Percentiles rank a stretch among this genome's conserved stretches.
Evolutionary conservation across 2,113 vertebrate species (phyloP).

Genomic region (Ictalurus punctatus): DNA sequence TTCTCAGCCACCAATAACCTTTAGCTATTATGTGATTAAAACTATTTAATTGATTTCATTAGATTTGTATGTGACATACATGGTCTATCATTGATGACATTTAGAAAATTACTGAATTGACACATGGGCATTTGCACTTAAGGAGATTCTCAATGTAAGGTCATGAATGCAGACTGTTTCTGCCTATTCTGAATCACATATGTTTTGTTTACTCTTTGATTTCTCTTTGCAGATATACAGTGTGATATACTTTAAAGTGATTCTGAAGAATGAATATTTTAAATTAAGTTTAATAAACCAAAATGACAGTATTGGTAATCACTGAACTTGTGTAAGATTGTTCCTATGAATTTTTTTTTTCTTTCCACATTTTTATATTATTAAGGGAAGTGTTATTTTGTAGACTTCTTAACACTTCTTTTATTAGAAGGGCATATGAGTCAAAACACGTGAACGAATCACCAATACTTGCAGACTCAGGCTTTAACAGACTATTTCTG

Average conservation of each 20-base stretch:
- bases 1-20: background rate
- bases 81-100: background rate
- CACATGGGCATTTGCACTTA: conserved; percentile 6
- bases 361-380: background rate
- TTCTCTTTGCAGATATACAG: conserved; percentile 15
- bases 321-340: background rate
- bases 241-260: conserved; percentile 19
- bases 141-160: background rate
- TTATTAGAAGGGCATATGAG: background rate
- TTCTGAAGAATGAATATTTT: conserved; percentile 17
- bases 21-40: background rate
- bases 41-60: background rate
- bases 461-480: background rate
- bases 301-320: background rate
- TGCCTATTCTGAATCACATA: background rate
- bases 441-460: background rate
- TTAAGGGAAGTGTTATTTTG: background rate
- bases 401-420: background rate
- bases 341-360: background rate
- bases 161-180: background rate
- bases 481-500: background rate
- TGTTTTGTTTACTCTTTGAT: background rate
- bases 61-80: background rate
- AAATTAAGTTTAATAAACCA: conserved; percentile 7
- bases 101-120: background rate